Evolutionary conservation across 2,797 vertebrate species (phyloP).

Genomic region (Allochrocebus solatus): DNA sequence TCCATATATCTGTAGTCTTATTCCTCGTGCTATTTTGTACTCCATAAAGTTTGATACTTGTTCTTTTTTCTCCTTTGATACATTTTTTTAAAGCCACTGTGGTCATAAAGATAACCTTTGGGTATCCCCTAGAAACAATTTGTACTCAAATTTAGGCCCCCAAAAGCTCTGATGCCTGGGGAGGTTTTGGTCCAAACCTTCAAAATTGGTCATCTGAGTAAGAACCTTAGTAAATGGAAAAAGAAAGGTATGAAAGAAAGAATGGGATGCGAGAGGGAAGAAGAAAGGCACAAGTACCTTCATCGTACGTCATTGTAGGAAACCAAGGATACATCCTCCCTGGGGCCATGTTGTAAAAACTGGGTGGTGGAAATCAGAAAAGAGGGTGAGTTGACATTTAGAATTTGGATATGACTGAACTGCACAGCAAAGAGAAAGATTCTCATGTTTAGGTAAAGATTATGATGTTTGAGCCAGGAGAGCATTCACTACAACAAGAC

Average conservation of each 20-base stretch:
- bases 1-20: neutral
- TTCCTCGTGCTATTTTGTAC: neutral
- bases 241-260: neutral
- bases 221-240: neutral
- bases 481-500: neutral
- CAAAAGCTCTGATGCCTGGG: neutral
- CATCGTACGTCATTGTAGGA: neutral
- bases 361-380: neutral
- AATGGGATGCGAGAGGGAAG: neutral
- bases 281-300: neutral
- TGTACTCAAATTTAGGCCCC: neutral
- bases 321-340: neutral
- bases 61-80: neutral
- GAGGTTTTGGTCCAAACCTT: neutral
- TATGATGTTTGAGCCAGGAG: neutral
- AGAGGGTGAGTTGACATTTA: neutral
- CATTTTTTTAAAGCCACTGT: neutral
- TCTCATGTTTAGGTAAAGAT: slow-evolving; percentile 13
- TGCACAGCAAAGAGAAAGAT: slow-evolving; percentile 19
- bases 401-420: slow-evolving; percentile 5
- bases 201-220: neutral
- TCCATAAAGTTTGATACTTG: neutral
- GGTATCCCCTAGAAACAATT: neutral
- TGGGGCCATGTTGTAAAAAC: neutral
- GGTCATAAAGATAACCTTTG: neutral